A percentile compares a stretch with the other conserved stretches of the same genome.
Conservation (phyloP, 1,140 invertebrate species). For the Thaumetopoea pityocampa region DNA sequence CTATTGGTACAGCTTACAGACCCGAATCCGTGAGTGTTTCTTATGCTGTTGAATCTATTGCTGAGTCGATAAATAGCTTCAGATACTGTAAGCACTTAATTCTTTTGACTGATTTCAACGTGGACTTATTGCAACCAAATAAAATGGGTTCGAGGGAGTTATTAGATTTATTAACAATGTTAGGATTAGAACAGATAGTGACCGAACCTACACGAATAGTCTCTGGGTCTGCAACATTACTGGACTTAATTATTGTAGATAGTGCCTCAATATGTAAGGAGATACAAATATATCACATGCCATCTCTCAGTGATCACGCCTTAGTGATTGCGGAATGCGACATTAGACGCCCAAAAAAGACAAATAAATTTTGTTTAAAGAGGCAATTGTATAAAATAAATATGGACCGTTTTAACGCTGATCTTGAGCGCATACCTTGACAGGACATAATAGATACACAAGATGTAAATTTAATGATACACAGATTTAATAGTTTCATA, state of each 20-base stretch:
- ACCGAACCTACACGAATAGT: conserved; percentile 9
- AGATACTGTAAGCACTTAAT: conserved; percentile 6
- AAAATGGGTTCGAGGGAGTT: background rate
- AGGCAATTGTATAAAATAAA: conserved; percentile 1
- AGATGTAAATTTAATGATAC: background rate
- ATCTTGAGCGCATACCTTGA: conserved; percentile 3
- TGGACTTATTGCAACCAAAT: conserved; percentile 8
- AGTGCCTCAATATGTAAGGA: background rate
- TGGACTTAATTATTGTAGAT: conserved; percentile 7
- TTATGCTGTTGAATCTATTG: conserved; percentile 10
- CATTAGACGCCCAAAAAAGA: conserved; percentile 3
- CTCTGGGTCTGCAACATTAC: background rate
- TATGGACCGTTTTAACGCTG: background rate
- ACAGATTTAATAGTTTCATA: conserved; percentile 4
- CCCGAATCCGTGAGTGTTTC: conserved; percentile 8
- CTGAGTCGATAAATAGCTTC: conserved; percentile 13
- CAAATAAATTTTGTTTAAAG: background rate
- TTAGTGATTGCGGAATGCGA: conserved; percentile 9
- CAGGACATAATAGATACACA: background rate
- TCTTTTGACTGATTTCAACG: conserved; percentile 23
- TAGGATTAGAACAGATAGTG: conserved; percentile 9
- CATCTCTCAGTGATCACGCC: conserved; percentile 12
- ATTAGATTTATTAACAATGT: conserved; percentile 9
- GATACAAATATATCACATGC: conserved; percentile 3
- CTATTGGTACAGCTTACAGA: conserved; percentile 22